Evolutionary conservation across 2,888 invertebrate genomes (phyloP).

Genomic region (Charanyca ferruginea): DNA sequence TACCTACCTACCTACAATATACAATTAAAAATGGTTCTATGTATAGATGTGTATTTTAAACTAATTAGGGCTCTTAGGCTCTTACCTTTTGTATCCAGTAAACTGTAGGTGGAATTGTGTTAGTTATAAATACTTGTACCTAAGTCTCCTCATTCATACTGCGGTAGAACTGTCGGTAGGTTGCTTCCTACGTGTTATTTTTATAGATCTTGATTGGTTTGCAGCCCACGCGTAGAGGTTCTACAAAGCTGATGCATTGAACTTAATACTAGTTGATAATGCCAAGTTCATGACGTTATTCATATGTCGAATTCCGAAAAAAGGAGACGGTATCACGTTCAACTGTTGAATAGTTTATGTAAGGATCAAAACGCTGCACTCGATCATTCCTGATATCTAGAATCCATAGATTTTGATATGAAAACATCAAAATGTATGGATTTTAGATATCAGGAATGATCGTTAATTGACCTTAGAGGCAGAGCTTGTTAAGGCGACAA

Average conservation of each 20-base stretch:
- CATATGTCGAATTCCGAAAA: background rate
- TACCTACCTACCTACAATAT: background rate
- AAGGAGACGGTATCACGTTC: slow-evolving; percentile 9
- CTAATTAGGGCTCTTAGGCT: slow-evolving; percentile 7
- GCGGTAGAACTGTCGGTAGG: background rate
- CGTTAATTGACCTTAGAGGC: background rate
- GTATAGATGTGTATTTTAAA: slow-evolving; percentile 22
- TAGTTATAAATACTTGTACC: background rate
- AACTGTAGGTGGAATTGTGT: slow-evolving; percentile 11
- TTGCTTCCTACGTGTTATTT: slow-evolving; percentile 42
- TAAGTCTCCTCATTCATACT: background rate
- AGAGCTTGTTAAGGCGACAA: no score
- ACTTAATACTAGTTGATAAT: slow-evolving; percentile 23
- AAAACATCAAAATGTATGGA: background rate
- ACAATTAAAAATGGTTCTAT: background rate
- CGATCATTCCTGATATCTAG: no score
- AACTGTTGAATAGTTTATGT: slow-evolving; percentile 7
- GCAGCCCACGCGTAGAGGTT: slow-evolving; percentile 17
- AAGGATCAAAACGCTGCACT: slow-evolving; percentile 1
- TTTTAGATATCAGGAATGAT: background rate
- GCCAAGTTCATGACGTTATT: slow-evolving; percentile 1
- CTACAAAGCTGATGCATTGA: slow-evolving; percentile 28
- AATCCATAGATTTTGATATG: no score
- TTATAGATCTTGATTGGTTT: slow-evolving; percentile 41
- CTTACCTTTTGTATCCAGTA: slow-evolving; percentile 27